Evolutionary conservation across 2,888 invertebrate genomes (phyloP).

Genomic region (Steinernema carpocapsae): DNA sequence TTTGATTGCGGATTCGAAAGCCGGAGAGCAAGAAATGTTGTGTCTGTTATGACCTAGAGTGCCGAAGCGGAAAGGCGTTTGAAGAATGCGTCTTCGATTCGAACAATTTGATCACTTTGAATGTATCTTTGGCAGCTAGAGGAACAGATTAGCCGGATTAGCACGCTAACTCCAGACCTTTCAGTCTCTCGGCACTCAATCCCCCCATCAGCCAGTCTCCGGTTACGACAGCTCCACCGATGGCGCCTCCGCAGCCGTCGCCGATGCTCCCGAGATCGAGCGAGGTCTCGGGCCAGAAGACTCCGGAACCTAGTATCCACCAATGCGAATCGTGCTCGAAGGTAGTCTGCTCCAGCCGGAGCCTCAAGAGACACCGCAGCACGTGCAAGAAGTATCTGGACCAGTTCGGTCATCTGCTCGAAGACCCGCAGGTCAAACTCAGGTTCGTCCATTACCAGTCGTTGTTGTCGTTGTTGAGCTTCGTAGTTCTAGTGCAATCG

Average conservation of each 20-base stretch:
- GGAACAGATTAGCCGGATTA: too few relatives aligned
- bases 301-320: background rate
- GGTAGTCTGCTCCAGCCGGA: conserved; percentile 3
- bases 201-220: background rate
- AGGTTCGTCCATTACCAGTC: background rate
- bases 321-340: conserved; percentile 26
- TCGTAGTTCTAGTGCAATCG: conserved; percentile 10
- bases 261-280: background rate
- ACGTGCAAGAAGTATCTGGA: conserved; percentile 29
- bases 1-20: too few relatives aligned
- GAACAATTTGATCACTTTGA: too few relatives aligned
- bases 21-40: too few relatives aligned
- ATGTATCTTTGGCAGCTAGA: too few relatives aligned
- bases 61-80: too few relatives aligned
- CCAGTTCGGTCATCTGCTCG: conserved; percentile 12
- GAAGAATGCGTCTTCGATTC: too few relatives aligned
- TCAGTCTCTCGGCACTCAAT: conserved; percentile 13
- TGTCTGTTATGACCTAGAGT: too few relatives aligned
- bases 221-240: background rate
- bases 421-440: conserved; percentile 7
- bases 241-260: background rate
- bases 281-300: background rate
- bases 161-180: background rate
- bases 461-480: background rate
- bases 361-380: conserved; percentile 21